Percentiles rank a stretch among this genome's conserved stretches.
These are phyloP conservation scores for Gadus macrocephalus DNA, from an alignment of 2,113 vertebrate species.

Conservation along the genomic window DNA sequence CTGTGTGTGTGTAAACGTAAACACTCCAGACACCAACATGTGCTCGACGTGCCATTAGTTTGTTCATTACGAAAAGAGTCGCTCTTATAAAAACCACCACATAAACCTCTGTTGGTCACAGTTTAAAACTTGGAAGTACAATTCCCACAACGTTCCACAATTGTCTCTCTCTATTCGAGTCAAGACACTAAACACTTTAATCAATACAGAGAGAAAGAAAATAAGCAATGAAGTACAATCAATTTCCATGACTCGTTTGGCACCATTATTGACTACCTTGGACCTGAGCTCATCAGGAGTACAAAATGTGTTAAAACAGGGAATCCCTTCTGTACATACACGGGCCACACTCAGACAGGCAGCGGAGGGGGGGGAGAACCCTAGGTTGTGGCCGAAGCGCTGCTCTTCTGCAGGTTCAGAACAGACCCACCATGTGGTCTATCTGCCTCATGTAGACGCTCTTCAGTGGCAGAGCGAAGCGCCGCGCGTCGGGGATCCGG, in stretches of 20 bases:
- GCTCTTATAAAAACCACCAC: too few species aligned
- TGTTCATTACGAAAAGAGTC: too few species aligned
- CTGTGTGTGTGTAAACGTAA: not conserved
- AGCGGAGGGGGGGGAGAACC: not conserved
- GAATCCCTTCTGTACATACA: conserved; percentile 13
- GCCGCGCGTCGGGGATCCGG: conserved; percentile 87
- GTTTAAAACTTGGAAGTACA: not conserved
- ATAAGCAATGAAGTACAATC: conserved; percentile 17
- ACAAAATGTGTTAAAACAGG: not conserved
- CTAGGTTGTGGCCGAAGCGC: not conserved
- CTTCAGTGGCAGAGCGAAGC: conserved; percentile 87
- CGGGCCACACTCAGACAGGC: conserved; percentile 2
- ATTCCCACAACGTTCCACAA: not conserved
- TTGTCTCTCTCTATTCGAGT: too few species aligned
- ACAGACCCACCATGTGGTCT: conserved; percentile 93
- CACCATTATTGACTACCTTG: conserved; percentile 2
- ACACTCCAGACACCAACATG: not conserved
- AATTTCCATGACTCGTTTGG: conserved; percentile 17
- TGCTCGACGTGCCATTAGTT: not conserved
- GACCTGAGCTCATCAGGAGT: conserved; percentile 21
- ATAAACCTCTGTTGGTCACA: not conserved
- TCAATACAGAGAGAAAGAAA: conserved; percentile 19
- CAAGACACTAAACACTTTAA: conserved; percentile 1
- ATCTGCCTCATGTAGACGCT: conserved; percentile 98
- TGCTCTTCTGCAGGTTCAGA: conserved; percentile 62